phyloP scores from a whole-genome alignment of 2,888 invertebrate species.

The Venustoraphidia nigricollis region DNA sequence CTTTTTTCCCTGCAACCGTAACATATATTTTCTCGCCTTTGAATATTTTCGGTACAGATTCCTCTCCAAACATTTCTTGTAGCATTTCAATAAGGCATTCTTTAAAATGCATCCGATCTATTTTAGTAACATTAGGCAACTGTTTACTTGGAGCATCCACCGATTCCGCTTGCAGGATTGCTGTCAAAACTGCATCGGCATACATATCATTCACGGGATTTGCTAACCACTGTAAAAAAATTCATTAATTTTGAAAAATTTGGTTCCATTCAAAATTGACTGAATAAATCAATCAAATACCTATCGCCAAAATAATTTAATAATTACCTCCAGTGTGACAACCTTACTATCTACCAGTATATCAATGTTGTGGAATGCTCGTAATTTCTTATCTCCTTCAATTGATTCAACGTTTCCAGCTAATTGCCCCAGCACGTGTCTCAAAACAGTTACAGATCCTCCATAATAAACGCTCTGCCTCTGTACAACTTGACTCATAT shows the following conservation, averaged over 20 bases:
- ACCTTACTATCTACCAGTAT: constrained; percentile 67
- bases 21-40: constrained; percentile 80
- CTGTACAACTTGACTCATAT: constrained; percentile 84
- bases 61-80: constrained; percentile 91
- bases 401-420: constrained; percentile 57
- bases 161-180: constrained; percentile 68
- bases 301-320: neutral
- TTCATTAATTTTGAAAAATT: constrained; percentile 4
- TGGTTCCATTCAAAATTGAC: neutral
- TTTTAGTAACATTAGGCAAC: constrained; percentile 46
- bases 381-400: constrained; percentile 54
- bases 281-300: neutral
- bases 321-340: constrained; percentile 61
- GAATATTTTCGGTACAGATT: constrained; percentile 83
- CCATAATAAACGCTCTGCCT: constrained; percentile 80
- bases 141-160: constrained; percentile 46
- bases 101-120: constrained; percentile 84
- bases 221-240: constrained; percentile 61
- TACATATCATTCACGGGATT: constrained; percentile 96
- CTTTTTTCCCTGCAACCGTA: constrained; percentile 69
- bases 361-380: constrained; percentile 71
- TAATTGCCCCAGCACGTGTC: constrained; percentile 63
- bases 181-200: constrained; percentile 87
- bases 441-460: constrained; percentile 53
- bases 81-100: constrained; percentile 81